Evolutionary conservation across 1,140 invertebrate genomes (phyloP), one percentile per base, ranked within the genome.

Genomic region (Pachypeltis micranthus): DNA sequence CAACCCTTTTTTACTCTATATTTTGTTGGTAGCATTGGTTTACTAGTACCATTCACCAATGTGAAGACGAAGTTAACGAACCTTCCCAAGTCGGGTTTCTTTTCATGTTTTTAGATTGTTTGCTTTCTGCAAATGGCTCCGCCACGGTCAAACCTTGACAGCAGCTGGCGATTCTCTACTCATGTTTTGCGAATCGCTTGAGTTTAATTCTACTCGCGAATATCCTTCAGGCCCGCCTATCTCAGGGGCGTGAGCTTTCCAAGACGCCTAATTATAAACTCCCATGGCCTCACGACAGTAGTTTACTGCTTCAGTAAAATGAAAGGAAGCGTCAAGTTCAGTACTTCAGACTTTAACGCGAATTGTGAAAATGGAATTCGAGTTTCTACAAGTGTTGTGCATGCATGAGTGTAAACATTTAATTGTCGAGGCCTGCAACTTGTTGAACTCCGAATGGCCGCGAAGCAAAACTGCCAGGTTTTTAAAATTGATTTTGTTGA

Each of bases 391-490:
- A 54, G 66, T 70, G 21, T 44, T 67, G 23, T 65, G 63, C 24
- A 44, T 70, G 12, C 69, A 70, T 61, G 54, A 59, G 10, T 63
- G 66, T 14, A 57, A 62, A 60, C n/a, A 67, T 21, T 66, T 63
- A 34, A 65, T 64, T 16, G 51, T 62, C 39, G 64, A 59, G 12
- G 69, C 68, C 59, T 69, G 68, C 59, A 60, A 68, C 51, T 62
- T 70, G 27, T 62, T 70, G 34, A 70, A 70, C 62, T 65, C 66
- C 12, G 69, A 70, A 69, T 70, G 69, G 69, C 67, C 67, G 16
- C 62, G 67, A 55, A 68, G 67, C 59, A 63, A 65, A 39, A 58
- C 59, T 26, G 68, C 69, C 24, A 70, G 69, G 69, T 70, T 34
- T 1, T 54, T 47, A 56, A 61, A 14, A 14, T 19, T 39, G 2